Conservation (phyloP, 2,888 invertebrate genomes). For the Oligia strigilis region DNA sequence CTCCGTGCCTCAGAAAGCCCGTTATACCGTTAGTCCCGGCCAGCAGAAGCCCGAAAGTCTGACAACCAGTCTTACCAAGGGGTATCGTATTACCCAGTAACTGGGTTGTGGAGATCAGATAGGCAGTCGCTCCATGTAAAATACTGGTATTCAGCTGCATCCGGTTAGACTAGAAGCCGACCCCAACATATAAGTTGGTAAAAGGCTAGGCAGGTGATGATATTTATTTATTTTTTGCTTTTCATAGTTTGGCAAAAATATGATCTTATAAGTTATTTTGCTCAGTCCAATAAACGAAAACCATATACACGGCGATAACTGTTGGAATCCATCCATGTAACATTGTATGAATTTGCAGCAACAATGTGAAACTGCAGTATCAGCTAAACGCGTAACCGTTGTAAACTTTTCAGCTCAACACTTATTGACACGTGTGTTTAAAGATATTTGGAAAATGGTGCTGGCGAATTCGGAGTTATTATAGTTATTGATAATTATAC, state of each 20-base stretch:
- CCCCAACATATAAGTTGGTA: too few species aligned
- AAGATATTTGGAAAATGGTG: not conserved
- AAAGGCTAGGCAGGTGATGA: too few species aligned
- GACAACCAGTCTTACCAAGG: too few species aligned
- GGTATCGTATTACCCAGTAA: too few species aligned
- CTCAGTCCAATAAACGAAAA: conserved; percentile 53
- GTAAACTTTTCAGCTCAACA: conserved; percentile 23
- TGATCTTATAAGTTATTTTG: not conserved
- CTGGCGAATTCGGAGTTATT: not conserved
- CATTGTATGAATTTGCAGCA: conserved; percentile 40
- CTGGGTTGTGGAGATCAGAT: too few species aligned
- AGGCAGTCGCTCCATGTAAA: too few species aligned
- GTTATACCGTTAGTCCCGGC: too few species aligned
- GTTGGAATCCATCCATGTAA: conserved; percentile 54
- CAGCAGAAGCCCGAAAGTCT: too few species aligned
- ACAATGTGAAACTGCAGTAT: conserved; percentile 36
- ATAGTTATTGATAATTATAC: not conserved
- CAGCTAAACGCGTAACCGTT: conserved; percentile 17
- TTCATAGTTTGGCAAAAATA: not conserved
- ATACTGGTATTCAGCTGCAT: too few species aligned
- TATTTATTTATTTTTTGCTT: not conserved
- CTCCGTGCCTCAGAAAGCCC: too few species aligned
- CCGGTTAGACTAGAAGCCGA: too few species aligned
- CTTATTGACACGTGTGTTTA: conserved; percentile 19
- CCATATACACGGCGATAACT: conserved; percentile 46